Base-by-base conservation (phyloP, 2,888 invertebrate genomes). In the Lasioglossum oenotherae region DNA sequence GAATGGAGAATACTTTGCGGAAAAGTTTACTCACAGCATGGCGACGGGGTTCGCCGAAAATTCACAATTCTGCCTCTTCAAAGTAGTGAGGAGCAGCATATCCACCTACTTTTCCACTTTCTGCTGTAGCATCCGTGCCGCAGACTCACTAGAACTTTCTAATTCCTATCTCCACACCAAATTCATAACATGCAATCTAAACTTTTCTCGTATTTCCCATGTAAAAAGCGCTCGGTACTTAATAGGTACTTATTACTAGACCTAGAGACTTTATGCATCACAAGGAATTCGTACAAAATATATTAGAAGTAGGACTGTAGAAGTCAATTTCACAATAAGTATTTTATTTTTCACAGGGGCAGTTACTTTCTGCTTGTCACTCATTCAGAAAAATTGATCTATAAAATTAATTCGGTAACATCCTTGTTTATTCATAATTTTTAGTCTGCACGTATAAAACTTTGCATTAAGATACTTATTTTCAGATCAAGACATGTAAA, bases 101-200 rank as follows among this genome's bases (percentile, higher is more conserved):
- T 69, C 38, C 67, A 38, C 38, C 67, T 69, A 69, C 67, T 69
- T 69, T 64, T 69, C 38, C 67, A 35, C 38, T 69, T 69, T 69
- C 23, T 38, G 67, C 74, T n/a, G 14, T 6, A 6, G n/a, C n/a
- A n/a, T 38, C 35, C 38, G 67, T 10, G 38, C 38, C 19, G 35
- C 67, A 38, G 23, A 69, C 67, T 69, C 67, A 8, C 38, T 10
- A 23, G 23, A 69, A 69, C 67, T 69, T 69, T 69, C 67, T 69
- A 69, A 69, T 69, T 69, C 67, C 23, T 69, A 69, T 69, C 31
- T 38, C 67, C 67, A 38, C 67, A 69, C 38, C 38, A 69, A 69
- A 69, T 69, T 69, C 67, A 69, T 69, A 69, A 69, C 67, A 69
- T 38, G 35, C 67, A 69, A 69, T 69, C 67, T 23, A 23, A 69